phyloP scores from a whole-genome alignment of 2,797 vertebrate genomes.

The Pantherophis vulpinus region DNA sequence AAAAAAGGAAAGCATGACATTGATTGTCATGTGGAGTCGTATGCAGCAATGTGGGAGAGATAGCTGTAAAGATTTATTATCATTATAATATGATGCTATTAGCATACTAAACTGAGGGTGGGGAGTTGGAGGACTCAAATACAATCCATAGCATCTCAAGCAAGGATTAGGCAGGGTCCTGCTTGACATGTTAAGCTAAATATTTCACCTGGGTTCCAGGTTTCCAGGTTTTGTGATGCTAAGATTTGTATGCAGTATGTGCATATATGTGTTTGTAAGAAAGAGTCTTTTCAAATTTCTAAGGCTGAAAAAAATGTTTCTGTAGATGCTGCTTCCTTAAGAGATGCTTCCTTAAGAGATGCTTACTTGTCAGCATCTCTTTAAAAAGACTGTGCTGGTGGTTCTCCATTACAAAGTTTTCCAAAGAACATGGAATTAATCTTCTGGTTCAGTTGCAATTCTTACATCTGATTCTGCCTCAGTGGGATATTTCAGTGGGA shows the following conservation, averaged over 20 bases:
- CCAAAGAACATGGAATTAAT: not conserved
- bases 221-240: not conserved
- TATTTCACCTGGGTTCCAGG: not conserved
- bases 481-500: not conserved
- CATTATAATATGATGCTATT: slow-evolving; percentile 31
- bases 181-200: not conserved
- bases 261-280: not conserved
- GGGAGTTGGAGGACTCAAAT: slow-evolving; percentile 11
- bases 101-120: not conserved
- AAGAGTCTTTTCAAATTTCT: not conserved
- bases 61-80: slow-evolving; percentile 41
- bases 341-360: not conserved
- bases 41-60: slow-evolving; percentile 45
- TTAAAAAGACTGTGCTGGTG: not conserved
- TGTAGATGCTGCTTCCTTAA: not conserved
- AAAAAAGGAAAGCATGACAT: slow-evolving; percentile 49
- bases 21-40: slow-evolving; percentile 54
- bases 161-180: not conserved
- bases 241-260: not conserved
- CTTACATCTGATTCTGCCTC: not conserved
- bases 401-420: not conserved
- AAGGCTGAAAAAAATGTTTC: not conserved
- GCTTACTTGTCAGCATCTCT: not conserved
- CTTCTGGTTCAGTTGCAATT: not conserved
- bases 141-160: not conserved